These are phyloP conservation scores for Apis dorsata DNA, from an alignment of 1,140 invertebrate genomes.

Conservation along the genomic window DNA sequence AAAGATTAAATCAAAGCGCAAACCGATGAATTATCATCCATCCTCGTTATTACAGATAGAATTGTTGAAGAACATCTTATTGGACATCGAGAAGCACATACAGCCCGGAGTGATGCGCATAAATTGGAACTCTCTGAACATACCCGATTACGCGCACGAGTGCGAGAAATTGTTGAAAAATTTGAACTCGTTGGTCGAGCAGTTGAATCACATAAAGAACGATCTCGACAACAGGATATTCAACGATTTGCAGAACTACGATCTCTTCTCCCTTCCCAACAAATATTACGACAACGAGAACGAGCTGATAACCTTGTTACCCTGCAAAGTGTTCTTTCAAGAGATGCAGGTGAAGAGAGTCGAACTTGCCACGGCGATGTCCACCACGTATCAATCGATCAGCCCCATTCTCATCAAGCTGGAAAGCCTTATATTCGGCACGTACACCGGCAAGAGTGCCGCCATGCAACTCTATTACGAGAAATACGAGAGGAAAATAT, in stretches of 20 bases:
- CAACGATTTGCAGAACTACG: constrained; percentile 79
- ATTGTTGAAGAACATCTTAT: constrained; percentile 85
- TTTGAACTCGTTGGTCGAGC: constrained; percentile 84
- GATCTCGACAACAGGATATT: constrained; percentile 85
- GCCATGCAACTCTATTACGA: constrained; percentile 86
- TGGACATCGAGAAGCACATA: constrained; percentile 88
- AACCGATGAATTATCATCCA: neutral
- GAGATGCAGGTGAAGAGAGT: constrained; percentile 85
- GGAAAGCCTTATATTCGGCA: constrained; percentile 87
- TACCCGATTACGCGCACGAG: constrained; percentile 85
- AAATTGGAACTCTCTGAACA: constrained; percentile 91
- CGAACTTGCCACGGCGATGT: constrained; percentile 84
- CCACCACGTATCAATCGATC: constrained; percentile 86
- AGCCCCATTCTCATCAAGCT: constrained; percentile 90
- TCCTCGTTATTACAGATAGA: constrained; percentile 76
- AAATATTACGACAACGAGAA: neutral
- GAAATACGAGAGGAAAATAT: constrained; percentile 87
- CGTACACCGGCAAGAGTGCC: constrained; percentile 82
- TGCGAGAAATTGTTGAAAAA: constrained; percentile 82
- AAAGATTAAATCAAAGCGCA: neutral
- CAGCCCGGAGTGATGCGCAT: constrained; percentile 89
- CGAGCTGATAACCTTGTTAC: constrained; percentile 38
- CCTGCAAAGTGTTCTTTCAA: constrained; percentile 80
- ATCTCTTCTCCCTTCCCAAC: constrained; percentile 80
- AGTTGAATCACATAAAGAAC: constrained; percentile 88